Evolutionary conservation across 2,113 vertebrate species (phyloP).

Genomic region (Crotalus viridis): DNA sequence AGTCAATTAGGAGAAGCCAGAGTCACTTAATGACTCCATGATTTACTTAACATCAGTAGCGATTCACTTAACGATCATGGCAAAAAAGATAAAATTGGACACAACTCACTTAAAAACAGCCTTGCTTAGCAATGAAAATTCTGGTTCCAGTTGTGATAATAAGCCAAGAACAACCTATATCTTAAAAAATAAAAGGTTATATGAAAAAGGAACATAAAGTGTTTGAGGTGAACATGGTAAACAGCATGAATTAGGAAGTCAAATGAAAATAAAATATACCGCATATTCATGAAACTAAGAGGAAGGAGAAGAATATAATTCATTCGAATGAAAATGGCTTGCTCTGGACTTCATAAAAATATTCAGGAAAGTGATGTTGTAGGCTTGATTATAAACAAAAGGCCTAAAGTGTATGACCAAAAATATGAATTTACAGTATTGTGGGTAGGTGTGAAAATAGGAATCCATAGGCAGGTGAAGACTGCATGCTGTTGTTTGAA

Average conservation of each 20-base stretch:
- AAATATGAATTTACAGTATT: neutral
- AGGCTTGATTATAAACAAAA: neutral
- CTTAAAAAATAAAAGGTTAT: no score
- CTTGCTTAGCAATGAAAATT: neutral
- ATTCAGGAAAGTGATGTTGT: neutral
- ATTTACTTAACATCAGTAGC: neutral
- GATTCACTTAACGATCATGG: neutral
- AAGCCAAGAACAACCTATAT: neutral
- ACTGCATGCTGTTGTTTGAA: neutral
- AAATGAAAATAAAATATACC: neutral
- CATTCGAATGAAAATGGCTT: neutral
- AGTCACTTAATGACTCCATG: neutral
- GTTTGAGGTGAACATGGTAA: neutral
- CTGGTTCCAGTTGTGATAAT: neutral
- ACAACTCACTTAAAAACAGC: neutral
- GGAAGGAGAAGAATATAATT: neutral
- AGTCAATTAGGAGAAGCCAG: neutral
- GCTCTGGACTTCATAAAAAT: neutral
- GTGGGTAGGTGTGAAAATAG: neutral
- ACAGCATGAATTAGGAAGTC: neutral
- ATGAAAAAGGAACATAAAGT: neutral
- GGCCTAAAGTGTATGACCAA: neutral
- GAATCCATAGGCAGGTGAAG: neutral
- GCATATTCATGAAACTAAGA: neutral
- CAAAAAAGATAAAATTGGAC: neutral